A percentile compares a stretch with the other conserved stretches of the same genome.
These are phyloP conservation scores for Erpobdella octoculata DNA, from an alignment of 2,888 invertebrate genomes.

Conservation along the genomic window DNA sequence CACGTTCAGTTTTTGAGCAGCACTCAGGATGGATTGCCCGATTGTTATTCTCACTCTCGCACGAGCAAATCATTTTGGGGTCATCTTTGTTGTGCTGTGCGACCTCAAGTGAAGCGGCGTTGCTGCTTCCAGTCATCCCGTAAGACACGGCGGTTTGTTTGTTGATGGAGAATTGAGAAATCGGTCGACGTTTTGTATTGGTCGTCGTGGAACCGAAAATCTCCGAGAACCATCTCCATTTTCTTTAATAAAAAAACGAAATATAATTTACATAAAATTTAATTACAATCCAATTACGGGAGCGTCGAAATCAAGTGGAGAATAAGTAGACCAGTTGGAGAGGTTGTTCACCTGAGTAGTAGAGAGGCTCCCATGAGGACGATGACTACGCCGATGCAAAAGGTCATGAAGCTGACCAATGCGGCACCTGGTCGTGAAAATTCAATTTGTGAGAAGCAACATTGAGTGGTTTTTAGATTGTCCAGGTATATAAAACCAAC, in stretches of 20 bases:
- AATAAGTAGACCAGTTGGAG: not conserved
- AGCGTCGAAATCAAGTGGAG: too few relatives aligned
- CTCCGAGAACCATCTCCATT: not conserved
- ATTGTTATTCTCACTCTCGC: too few relatives aligned
- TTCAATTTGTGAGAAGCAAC: too few relatives aligned
- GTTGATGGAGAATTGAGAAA: not conserved
- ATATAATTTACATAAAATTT: too few relatives aligned
- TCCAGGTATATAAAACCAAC: too few relatives aligned
- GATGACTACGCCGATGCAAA: conserved; percentile 7
- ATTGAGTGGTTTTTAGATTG: too few relatives aligned
- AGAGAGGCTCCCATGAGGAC: conserved; percentile 4
- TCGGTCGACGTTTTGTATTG: not conserved
- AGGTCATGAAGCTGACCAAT: conserved; percentile 6
- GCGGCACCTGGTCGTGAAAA: conserved; percentile 7
- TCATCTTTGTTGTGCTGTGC: too few relatives aligned
- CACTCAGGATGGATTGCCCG: too few relatives aligned
- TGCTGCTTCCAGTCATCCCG: conserved; percentile 12
- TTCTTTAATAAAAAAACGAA: not conserved
- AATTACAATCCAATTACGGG: too few relatives aligned
- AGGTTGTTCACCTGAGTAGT: not conserved
- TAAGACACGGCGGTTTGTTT: not conserved
- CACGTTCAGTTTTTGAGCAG: too few relatives aligned
- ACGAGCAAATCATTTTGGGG: too few relatives aligned
- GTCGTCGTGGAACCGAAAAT: too few relatives aligned
- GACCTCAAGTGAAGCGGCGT: not conserved